These are phyloP conservation scores for Cliona cf. orientalis DNA, from an alignment of 37 sponge, comb jelly and placozoan genomes.

Conservation along the genomic window DNA sequence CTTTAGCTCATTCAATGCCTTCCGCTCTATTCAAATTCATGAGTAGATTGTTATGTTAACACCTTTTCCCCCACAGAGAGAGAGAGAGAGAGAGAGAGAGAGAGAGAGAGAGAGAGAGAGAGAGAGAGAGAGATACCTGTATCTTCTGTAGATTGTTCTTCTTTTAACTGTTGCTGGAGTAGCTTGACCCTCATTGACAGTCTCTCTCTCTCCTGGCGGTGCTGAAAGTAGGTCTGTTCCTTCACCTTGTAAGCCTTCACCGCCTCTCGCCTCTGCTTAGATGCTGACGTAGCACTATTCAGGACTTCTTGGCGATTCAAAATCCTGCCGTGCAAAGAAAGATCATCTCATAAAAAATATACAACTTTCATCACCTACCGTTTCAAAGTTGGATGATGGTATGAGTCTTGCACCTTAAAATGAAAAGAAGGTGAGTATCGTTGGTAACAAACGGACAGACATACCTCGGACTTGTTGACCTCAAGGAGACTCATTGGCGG, in stretches of 20 bases:
- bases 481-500: constrained; percentile 60
- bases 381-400: neutral
- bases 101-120: constrained; percentile 13
- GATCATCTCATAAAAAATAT: too few species aligned
- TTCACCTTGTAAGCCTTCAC: constrained; percentile 15
- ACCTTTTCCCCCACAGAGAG: too few species aligned
- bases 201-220: constrained; percentile 35
- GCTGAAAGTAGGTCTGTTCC: constrained; percentile 15
- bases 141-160: too few species aligned
- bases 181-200: constrained; percentile 22
- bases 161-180: constrained; percentile 16
- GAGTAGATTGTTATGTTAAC: too few species aligned
- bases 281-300: constrained; percentile 1
- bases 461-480: constrained; percentile 56
- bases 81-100: constrained; percentile 15
- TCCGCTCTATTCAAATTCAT: constrained; percentile 32
- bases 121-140: neutral
- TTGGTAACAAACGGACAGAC: neutral
- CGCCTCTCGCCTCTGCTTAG: neutral
- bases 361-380: too few species aligned
- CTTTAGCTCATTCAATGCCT: constrained; percentile 5
- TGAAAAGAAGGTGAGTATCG: neutral
- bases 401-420: constrained; percentile 43
- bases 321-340: constrained; percentile 4
- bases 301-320: constrained; percentile 39